Evolutionary conservation across 2,888 invertebrate genomes (phyloP).

Genomic region (Embidobia sp.): DNA sequence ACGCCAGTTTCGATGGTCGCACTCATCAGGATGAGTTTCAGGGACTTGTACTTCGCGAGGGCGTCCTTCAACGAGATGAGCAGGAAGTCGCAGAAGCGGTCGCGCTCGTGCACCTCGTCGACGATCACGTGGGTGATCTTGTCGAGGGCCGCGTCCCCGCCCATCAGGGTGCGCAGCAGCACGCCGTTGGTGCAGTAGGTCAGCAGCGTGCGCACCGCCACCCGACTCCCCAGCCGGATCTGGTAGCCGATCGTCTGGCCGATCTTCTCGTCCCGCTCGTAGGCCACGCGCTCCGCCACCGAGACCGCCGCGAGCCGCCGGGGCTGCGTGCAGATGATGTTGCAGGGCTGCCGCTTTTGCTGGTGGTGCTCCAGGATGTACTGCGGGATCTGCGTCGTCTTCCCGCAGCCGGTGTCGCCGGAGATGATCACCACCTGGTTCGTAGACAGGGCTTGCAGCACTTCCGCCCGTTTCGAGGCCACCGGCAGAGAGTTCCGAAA

Average conservation of each 20-base stretch:
- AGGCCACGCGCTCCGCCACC: conserved; percentile 92
- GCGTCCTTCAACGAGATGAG: conserved; percentile 92
- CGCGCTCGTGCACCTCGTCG: conserved; percentile 98
- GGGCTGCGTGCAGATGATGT: conserved; percentile 97
- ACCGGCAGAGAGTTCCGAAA: conserved; percentile 88
- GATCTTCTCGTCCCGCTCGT: conserved; percentile 87
- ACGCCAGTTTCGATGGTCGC: conserved; percentile 93
- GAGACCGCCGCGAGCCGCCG: conserved; percentile 94
- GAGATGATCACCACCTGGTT: conserved; percentile 87
- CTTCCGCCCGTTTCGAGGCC: conserved; percentile 85
- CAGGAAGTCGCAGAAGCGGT: conserved; percentile 95
- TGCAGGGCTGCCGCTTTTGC: conserved; percentile 85
- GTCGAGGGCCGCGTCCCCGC: conserved; percentile 86
- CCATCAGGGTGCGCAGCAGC: conserved; percentile 92
- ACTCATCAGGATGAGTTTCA: conserved; percentile 96
- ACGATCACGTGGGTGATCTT: conserved; percentile 93
- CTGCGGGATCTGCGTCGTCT: conserved; percentile 98
- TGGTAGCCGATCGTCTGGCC: conserved; percentile 93
- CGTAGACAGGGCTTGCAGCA: conserved; percentile 83
- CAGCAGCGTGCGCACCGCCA: conserved; percentile 90
- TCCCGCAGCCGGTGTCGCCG: conserved; percentile 96
- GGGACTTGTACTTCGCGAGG: conserved; percentile 86
- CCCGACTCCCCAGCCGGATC: conserved; percentile 93
- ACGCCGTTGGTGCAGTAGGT: conserved; percentile 97
- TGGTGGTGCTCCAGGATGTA: conserved; percentile 91